A percentile compares a stretch with the other conserved stretches of the same genome.
These are phyloP conservation scores for Poeciliopsis retropinna DNA, from an alignment of 2,113 vertebrate genomes.

Conservation along the genomic window DNA sequence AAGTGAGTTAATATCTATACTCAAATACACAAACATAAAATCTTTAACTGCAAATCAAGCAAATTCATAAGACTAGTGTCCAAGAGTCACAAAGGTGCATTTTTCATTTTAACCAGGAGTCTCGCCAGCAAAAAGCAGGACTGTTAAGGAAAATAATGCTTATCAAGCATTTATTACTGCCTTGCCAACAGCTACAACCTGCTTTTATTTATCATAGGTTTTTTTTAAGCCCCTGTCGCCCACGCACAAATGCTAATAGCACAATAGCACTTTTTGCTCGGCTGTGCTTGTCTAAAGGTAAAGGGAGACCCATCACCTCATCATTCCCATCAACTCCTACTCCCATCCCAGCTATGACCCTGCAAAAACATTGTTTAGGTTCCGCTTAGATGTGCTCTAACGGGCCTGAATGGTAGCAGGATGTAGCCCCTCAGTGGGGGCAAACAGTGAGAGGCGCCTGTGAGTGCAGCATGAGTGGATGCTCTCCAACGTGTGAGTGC, in stretches of 20 bases:
- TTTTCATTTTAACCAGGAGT: slow-evolving; percentile 14
- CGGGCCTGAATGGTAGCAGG: slow-evolving; percentile 73
- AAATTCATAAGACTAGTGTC: not conserved
- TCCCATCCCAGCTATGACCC: slow-evolving; percentile 80
- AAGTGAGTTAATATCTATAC: no score
- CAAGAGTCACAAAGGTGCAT: slow-evolving; percentile 13
- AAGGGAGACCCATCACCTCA: slow-evolving; percentile 81
- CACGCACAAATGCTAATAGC: slow-evolving; percentile 83
- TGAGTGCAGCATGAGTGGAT: slow-evolving; percentile 63
- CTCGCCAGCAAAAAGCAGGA: slow-evolving; percentile 8
- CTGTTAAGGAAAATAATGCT: slow-evolving; percentile 59
- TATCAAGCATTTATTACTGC: slow-evolving; percentile 63
- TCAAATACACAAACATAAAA: not conserved
- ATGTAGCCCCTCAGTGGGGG: slow-evolving; percentile 73
- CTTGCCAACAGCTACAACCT: slow-evolving; percentile 55
- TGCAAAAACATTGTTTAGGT: slow-evolving; percentile 78
- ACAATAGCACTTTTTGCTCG: slow-evolving; percentile 77
- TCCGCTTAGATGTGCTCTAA: slow-evolving; percentile 76
- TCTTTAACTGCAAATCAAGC: not conserved
- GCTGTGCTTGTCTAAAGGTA: slow-evolving; percentile 81
- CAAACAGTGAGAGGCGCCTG: slow-evolving; percentile 69
- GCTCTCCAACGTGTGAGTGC: slow-evolving; percentile 82
- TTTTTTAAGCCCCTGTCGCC: slow-evolving; percentile 74
- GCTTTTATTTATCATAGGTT: slow-evolving; percentile 77
- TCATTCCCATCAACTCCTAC: slow-evolving; percentile 85